Percentiles rank a stretch among this genome's conserved stretches.
Conservation (phyloP, 2,888 invertebrate genomes). For the Gibbula magus region DNA sequence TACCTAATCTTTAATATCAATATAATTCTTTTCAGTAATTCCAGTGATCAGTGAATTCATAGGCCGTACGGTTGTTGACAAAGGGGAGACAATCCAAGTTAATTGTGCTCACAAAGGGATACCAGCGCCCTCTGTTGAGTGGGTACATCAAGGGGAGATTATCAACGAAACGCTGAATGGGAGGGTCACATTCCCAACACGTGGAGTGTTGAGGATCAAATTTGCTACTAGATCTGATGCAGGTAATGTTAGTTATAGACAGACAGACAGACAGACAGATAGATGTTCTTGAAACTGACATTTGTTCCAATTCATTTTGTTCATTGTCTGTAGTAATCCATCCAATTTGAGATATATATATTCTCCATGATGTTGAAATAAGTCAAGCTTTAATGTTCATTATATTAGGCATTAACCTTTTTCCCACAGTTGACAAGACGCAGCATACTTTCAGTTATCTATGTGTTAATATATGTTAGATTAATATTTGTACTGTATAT, state of each 20-base stretch:
- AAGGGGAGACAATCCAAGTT: slow-evolving; percentile 54
- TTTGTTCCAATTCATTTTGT: too few species aligned
- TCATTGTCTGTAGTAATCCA: too few species aligned
- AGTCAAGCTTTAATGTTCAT: too few species aligned
- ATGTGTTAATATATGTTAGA: too few species aligned
- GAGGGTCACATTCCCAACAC: slow-evolving; percentile 53
- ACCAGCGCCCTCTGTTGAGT: slow-evolving; percentile 58
- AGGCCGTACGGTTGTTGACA: slow-evolving; percentile 57
- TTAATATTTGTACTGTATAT: too few species aligned
- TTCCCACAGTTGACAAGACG: too few species aligned
- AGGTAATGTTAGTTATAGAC: slow-evolving; percentile 48
- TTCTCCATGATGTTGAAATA: too few species aligned
- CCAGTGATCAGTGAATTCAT: slow-evolving; percentile 53
- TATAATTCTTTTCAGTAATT: slow-evolving; percentile 49
- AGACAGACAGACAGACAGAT: too few species aligned
- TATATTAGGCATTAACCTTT: too few species aligned
- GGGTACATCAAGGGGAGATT: slow-evolving; percentile 51
- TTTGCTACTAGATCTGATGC: slow-evolving; percentile 52
- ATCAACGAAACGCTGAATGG: slow-evolving; percentile 55
- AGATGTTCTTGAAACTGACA: too few species aligned
- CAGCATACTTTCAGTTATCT: too few species aligned
- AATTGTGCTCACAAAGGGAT: slow-evolving; percentile 60
- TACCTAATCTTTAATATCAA: background rate
- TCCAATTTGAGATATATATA: too few species aligned
- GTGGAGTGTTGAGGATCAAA: slow-evolving; percentile 47